Evolutionary conservation across 92 coral and sea anemone genomes (phyloP).

Genomic region (Palythoa caribaeorum): DNA sequence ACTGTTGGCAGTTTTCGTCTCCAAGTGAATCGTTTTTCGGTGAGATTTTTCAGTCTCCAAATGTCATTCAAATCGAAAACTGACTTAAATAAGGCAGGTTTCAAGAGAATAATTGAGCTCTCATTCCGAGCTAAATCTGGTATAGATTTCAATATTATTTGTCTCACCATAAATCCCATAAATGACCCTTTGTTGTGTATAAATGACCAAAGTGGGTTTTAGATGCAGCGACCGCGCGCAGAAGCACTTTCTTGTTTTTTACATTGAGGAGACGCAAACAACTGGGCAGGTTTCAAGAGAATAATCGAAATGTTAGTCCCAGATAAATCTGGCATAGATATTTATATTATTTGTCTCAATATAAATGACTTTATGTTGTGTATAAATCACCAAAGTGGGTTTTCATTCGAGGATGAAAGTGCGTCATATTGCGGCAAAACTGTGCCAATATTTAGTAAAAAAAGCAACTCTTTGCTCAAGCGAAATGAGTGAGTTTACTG

Average conservation of each 20-base stretch:
- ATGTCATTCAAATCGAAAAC: too few species aligned
- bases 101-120: neutral
- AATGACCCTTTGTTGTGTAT: neutral
- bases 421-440: neutral
- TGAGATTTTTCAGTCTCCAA: neutral
- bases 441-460: neutral
- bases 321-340: too few species aligned
- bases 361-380: neutral
- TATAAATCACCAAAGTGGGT: too few species aligned
- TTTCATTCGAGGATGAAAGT: neutral
- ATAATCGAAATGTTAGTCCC: neutral
- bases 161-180: neutral
- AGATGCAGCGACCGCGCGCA: neutral
- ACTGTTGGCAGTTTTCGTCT: too few species aligned
- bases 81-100: neutral
- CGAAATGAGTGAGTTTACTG: constrained; percentile 6
- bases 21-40: neutral
- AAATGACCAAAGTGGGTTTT: neutral
- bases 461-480: constrained; percentile 2
- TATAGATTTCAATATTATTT: neutral
- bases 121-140: neutral
- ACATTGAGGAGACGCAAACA: neutral
- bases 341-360: too few species aligned
- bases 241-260: neutral
- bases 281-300: neutral